These are phyloP conservation scores for Macrotus californicus DNA, from an alignment of 2,113 vertebrate species.

Conservation along the genomic window DNA sequence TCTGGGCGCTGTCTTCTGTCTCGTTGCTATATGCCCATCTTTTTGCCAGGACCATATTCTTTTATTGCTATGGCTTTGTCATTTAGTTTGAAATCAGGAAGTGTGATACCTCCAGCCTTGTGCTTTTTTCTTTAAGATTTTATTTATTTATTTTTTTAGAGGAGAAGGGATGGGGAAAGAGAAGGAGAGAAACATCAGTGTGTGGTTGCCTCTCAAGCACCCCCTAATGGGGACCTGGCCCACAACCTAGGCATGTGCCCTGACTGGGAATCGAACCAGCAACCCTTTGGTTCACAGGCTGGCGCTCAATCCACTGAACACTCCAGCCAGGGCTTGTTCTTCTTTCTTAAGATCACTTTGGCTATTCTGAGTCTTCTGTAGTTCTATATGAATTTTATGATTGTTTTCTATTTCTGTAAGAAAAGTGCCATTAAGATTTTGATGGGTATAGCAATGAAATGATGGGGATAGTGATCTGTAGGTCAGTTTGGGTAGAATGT, in stretches of 20 bases:
- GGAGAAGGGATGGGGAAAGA: no score
- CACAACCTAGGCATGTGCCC: no score
- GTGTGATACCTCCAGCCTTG: background rate
- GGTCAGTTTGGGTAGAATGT: background rate
- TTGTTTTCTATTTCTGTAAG: background rate
- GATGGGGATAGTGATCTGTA: background rate
- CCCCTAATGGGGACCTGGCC: no score
- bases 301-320: no score
- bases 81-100: background rate
- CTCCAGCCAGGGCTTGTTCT: background rate
- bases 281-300: no score
- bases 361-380: background rate
- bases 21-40: background rate
- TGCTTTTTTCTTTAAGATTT: no score
- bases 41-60: background rate
- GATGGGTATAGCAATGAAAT: background rate
- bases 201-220: no score
- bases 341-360: background rate
- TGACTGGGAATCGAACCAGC: no score
- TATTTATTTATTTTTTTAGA: no score
- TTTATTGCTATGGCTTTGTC: background rate
- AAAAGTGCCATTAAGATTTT: background rate
- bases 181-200: no score
- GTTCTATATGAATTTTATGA: background rate
- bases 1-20: background rate